A percentile compares a stretch with the other conserved stretches of the same genome.
These are phyloP conservation scores for Drosophila cognata DNA, from an alignment of 2,888 invertebrate genomes.

Conservation along the genomic window DNA sequence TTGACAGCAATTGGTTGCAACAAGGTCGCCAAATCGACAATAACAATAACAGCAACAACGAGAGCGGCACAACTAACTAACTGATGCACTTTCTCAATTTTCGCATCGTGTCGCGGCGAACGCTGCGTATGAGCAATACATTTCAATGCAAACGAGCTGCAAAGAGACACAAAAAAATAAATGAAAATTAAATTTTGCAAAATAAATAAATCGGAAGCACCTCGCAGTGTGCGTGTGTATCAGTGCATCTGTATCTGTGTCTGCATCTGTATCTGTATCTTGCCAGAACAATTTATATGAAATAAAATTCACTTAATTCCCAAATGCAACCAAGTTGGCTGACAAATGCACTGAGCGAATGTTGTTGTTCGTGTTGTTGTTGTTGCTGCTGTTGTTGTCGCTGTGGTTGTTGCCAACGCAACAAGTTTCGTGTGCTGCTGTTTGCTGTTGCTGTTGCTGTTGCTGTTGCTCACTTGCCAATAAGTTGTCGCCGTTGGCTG, in stretches of 20 bases:
- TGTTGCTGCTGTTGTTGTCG: conserved; percentile 30
- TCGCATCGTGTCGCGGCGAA: conserved; percentile 40
- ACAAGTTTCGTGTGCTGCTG: conserved; percentile 71
- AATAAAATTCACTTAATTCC: conserved; percentile 44
- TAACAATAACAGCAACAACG: conserved; percentile 30
- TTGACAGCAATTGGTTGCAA: conserved; percentile 51
- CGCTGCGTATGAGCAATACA: conserved; percentile 67
- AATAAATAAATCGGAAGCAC: conserved; percentile 75
- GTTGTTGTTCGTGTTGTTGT: conserved; percentile 33
- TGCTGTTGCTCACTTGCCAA: conserved; percentile 63
- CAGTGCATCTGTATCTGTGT: conserved; percentile 18
- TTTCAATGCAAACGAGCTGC: conserved; percentile 63
- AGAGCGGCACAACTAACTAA: conserved; percentile 20
- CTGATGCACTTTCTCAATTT: conserved; percentile 71
- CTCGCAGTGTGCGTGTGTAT: conserved; percentile 44
- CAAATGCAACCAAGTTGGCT: conserved; percentile 32
- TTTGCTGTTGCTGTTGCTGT: conserved; percentile 29
- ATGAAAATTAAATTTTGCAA: conserved; percentile 43
- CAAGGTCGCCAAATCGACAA: conserved; percentile 55
- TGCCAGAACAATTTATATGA: conserved; percentile 70
- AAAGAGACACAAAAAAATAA: conserved; percentile 7
- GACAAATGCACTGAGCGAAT: conserved; percentile 66
- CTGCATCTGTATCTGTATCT: conserved; percentile 45
- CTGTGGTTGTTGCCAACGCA: conserved; percentile 68
- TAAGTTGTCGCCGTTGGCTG: conserved; percentile 67